phyloP scores from a whole-genome alignment of 2,888 invertebrate genomes.

The Lepidochitona cinerea region DNA sequence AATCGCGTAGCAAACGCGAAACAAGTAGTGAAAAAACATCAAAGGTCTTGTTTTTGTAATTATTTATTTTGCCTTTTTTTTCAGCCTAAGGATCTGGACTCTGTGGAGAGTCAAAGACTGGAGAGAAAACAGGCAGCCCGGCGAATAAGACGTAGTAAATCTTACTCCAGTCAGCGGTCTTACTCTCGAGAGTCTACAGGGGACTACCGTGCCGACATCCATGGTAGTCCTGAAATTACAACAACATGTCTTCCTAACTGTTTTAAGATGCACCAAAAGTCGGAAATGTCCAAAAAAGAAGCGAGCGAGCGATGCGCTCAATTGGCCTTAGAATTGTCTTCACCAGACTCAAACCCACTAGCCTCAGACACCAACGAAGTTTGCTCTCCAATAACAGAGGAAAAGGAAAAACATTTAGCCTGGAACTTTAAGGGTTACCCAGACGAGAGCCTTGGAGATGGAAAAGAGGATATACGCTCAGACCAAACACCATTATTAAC shows the following conservation, averaged over 20 bases:
- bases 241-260: slow-evolving; percentile 62
- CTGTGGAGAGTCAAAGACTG: slow-evolving; percentile 53
- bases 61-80: too few relatives aligned
- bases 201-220: neutral
- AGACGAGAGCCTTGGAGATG: slow-evolving; percentile 36
- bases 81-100: slow-evolving; percentile 61
- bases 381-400: neutral
- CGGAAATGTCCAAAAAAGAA: slow-evolving; percentile 25
- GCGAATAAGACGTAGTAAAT: slow-evolving; percentile 54
- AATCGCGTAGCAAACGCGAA: too few relatives aligned
- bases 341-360: slow-evolving; percentile 52
- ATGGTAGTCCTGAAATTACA: slow-evolving; percentile 26
- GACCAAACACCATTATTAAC: slow-evolving; percentile 6
- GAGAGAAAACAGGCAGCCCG: slow-evolving; percentile 59
- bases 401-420: slow-evolving; percentile 4
- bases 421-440: slow-evolving; percentile 31
- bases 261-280: slow-evolving; percentile 55
- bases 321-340: slow-evolving; percentile 45
- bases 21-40: too few relatives aligned
- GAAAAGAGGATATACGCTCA: slow-evolving; percentile 34
- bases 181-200: neutral
- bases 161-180: slow-evolving; percentile 52
- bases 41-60: too few relatives aligned
- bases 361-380: slow-evolving; percentile 34
- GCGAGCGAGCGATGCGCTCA: neutral